phyloP scores from a whole-genome alignment of 2,888 invertebrate species.

The Anaspis maculata region DNA sequence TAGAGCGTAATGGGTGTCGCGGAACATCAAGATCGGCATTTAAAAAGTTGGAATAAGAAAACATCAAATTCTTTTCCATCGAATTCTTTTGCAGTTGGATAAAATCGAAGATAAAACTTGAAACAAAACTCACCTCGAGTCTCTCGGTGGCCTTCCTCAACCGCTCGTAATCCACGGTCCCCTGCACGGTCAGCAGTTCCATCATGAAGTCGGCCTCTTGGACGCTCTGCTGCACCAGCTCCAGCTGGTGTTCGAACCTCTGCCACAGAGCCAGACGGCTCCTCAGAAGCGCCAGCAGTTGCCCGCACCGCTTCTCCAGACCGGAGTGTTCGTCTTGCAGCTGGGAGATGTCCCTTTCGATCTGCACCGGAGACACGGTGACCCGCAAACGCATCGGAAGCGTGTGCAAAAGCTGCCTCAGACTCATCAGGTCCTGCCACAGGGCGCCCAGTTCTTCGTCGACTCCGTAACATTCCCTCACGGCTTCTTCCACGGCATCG shows the following conservation, averaged over 20 bases:
- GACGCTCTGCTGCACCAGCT: slow-evolving; percentile 72
- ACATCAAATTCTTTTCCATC: too few relatives aligned
- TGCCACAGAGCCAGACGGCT: slow-evolving; percentile 65
- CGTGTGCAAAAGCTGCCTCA: slow-evolving; percentile 69
- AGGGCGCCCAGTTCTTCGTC: slow-evolving; percentile 60
- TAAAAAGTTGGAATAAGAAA: too few relatives aligned
- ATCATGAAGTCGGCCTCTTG: slow-evolving; percentile 84
- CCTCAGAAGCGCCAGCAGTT: slow-evolving; percentile 56
- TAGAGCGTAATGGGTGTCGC: too few relatives aligned
- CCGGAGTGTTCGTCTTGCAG: slow-evolving; percentile 66
- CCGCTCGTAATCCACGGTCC: slow-evolving; percentile 76
- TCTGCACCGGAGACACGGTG: slow-evolving; percentile 58
- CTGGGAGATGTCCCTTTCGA: slow-evolving; percentile 69
- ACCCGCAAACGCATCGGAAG: slow-evolving; percentile 67
- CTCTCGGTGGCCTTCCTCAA: slow-evolving; percentile 75
- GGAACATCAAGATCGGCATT: too few relatives aligned
- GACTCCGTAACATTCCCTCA: slow-evolving; percentile 62
- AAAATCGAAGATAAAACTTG: not conserved
- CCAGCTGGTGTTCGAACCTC: slow-evolving; percentile 68
- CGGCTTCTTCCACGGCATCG: slow-evolving; percentile 68
- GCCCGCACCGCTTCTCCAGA: slow-evolving; percentile 62
- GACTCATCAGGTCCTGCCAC: slow-evolving; percentile 70
- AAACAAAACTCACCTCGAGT: slow-evolving; percentile 59
- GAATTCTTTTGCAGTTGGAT: too few relatives aligned
- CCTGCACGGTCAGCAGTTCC: slow-evolving; percentile 74